Conservation (phyloP, 2,113 vertebrate genomes). For the Elgaria multicarinata region DNA sequence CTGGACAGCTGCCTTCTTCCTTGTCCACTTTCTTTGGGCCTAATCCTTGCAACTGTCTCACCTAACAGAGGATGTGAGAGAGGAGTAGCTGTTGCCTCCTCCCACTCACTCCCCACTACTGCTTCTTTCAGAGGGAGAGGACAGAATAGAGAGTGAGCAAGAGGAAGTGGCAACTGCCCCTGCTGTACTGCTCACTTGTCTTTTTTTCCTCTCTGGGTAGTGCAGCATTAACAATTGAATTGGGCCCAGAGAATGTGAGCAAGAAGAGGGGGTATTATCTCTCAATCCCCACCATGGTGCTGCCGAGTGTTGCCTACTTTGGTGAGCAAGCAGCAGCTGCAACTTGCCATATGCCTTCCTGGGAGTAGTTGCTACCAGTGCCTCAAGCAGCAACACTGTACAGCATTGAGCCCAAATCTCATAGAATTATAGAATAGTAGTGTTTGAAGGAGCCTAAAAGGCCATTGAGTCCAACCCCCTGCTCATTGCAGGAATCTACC, state of each 20-base stretch:
- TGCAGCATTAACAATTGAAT: too few species aligned
- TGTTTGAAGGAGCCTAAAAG: too few species aligned
- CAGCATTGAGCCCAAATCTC: too few species aligned
- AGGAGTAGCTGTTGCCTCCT: neutral
- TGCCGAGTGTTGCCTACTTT: too few species aligned
- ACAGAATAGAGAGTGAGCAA: neutral
- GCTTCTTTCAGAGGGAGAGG: too few species aligned
- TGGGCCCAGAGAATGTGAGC: neutral
- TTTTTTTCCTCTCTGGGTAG: neutral
- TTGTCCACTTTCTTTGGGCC: neutral
- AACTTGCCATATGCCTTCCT: neutral
- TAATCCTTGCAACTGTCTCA: too few species aligned
- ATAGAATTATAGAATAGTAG: too few species aligned
- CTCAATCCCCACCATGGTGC: neutral
- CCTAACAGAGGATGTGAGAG: neutral
- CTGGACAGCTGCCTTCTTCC: neutral
- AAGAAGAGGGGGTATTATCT: neutral
- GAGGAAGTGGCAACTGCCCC: neutral
- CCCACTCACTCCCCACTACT: neutral
- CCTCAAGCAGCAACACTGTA: too few species aligned
- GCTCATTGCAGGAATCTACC: too few species aligned
- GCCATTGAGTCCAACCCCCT: too few species aligned
- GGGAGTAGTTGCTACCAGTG: neutral
- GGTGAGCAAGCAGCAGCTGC: neutral
- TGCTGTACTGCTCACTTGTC: neutral